Percentiles rank a stretch among this genome's conserved stretches.
phyloP scores from a whole-genome alignment of 2,888 invertebrate genomes.

The Drosophila flavopinicola region DNA sequence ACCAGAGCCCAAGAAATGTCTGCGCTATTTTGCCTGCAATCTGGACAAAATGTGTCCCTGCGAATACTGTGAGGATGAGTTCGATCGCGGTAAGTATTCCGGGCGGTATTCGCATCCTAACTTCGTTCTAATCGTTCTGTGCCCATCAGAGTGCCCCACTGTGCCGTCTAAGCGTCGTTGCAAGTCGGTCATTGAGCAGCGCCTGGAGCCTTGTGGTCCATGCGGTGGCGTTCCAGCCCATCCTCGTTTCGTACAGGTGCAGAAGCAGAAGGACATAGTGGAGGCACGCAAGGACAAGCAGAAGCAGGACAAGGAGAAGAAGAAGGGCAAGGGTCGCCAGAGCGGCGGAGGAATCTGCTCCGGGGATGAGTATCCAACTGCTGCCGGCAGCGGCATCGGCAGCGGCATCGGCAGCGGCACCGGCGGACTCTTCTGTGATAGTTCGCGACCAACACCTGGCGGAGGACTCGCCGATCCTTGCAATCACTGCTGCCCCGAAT shows the following conservation, averaged over 20 bases:
- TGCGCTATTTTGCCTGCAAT: slow-evolving; percentile 81
- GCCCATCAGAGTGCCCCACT: slow-evolving; percentile 61
- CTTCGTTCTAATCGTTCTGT: background rate
- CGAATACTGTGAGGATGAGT: slow-evolving; percentile 80
- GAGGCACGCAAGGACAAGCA: slow-evolving; percentile 19
- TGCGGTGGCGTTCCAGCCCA: slow-evolving; percentile 56
- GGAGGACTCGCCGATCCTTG: slow-evolving; percentile 9
- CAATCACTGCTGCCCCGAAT: slow-evolving; percentile 43
- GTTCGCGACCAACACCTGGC: background rate
- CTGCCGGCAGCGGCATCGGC: background rate
- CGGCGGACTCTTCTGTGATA: background rate
- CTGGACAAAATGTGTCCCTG: slow-evolving; percentile 76
- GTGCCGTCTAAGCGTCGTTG: slow-evolving; percentile 50
- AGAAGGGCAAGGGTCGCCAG: slow-evolving; percentile 49
- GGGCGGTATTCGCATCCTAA: background rate
- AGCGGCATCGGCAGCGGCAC: no score
- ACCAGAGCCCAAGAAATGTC: slow-evolving; percentile 42
- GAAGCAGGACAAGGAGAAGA: slow-evolving; percentile 22
- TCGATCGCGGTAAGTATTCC: slow-evolving; percentile 74
- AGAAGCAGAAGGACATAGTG: slow-evolving; percentile 24
- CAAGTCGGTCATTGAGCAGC: slow-evolving; percentile 46
- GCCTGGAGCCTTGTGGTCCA: slow-evolving; percentile 59
- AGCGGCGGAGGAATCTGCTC: slow-evolving; percentile 43
- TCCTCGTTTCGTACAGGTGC: slow-evolving; percentile 32
- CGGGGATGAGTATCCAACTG: background rate